Evolutionary conservation across 2,113 vertebrate genomes (phyloP).

Genomic region (Cyprinodon tularosa): DNA sequence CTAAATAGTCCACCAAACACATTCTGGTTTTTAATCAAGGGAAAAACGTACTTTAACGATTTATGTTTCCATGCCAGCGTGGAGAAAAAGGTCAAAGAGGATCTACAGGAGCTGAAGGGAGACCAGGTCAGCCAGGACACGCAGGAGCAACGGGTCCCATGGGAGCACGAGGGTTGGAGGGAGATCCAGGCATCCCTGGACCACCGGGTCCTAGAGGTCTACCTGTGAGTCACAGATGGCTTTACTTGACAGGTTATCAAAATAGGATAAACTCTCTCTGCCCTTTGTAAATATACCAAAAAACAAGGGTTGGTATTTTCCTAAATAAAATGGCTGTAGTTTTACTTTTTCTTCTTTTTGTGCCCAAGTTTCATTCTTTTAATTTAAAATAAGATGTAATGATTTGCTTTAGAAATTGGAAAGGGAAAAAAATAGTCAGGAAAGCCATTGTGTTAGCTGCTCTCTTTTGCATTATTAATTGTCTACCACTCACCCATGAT

Average conservation of each 20-base stretch:
- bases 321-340: no score
- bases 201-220: conserved; percentile 78
- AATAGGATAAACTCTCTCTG: neutral
- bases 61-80: conserved; percentile 43
- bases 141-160: conserved; percentile 78
- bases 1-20: rapidly evolving
- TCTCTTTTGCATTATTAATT: no score
- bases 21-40: neutral
- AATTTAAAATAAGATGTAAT: no score
- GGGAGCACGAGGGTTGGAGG: conserved; percentile 79
- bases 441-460: no score
- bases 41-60: neutral
- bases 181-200: conserved; percentile 76
- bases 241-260: neutral
- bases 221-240: conserved; percentile 71
- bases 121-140: conserved; percentile 79
- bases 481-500: no score
- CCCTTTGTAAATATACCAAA: no score
- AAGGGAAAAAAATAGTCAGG: no score
- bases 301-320: no score
- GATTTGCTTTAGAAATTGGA: no score
- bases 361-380: no score
- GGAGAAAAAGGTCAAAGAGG: conserved; percentile 79
- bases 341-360: no score
- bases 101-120: conserved; percentile 71